Base-by-base conservation (phyloP, 2,113 vertebrate genomes). In the Ondatra zibethicus region DNA sequence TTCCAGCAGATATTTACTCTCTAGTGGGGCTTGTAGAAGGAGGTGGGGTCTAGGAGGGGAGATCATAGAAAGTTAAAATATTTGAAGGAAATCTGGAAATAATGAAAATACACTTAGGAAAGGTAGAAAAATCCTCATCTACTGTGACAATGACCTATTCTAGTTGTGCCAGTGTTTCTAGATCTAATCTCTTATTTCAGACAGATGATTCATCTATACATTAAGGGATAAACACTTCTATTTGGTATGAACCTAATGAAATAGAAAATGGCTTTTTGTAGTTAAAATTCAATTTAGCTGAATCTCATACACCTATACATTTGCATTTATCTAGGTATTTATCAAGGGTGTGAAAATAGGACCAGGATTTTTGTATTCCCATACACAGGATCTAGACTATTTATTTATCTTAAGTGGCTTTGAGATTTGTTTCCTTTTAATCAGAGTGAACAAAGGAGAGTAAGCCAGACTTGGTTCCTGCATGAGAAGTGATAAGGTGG, bases 271-370 rank as follows among this genome's bases (percentile, higher is more conserved):
- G 7, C 16, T 39, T 93, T 87, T 82, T 88, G 33, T 36, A n/a
- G 63, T 17, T 92, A 58, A 88, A 86, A 63, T n/a, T 90, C 55
- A 7, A 89, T 78, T 95, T 78, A 33, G 9, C 27, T 96, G n/a
- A n/a, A 87, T 23, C 29, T 50, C 84, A 61, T 52, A 86, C 39
- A 66, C 55, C 3, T 82, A 16, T 36, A 39, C 89, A 87, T 89
- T 77, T 93, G 45, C 36, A 73, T 89, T 85, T 92, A 31, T 88
- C 45, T 66, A 68, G 6, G 7, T 92, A 21, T 90, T 82, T 92
- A 63, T 88, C 36, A 96, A 87, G 45, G 7, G 7, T 85, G 19
- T 55, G 3, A 84, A 45, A 88, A 80, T 63, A 9, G 63, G 13
- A 42, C 68, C 13, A 96, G 42, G 10, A 25, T 29, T 85, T 88